Conservation (phyloP, 2,888 invertebrate species). For the Thera britannica region DNA sequence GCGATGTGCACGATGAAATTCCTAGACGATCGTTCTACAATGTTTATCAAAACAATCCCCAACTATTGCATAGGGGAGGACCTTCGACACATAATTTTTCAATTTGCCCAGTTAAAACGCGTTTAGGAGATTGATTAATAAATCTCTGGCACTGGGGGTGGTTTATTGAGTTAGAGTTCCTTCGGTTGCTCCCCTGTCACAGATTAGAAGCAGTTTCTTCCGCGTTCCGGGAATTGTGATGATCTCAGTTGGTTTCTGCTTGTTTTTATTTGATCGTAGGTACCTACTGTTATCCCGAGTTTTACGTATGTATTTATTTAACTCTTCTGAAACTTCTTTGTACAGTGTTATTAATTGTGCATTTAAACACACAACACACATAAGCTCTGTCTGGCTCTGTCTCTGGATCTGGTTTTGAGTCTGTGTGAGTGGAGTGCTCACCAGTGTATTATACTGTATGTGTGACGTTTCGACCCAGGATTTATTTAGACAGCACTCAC, state of each 20-base stretch:
- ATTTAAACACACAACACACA: too few relatives aligned
- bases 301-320: too few relatives aligned
- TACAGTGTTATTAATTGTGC: too few relatives aligned
- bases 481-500: too few relatives aligned
- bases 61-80: slow-evolving; percentile 41
- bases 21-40: slow-evolving; percentile 4
- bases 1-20: background rate
- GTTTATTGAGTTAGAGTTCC: slow-evolving; percentile 71
- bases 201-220: slow-evolving; percentile 23
- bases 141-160: slow-evolving; percentile 71
- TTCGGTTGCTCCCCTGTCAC: slow-evolving; percentile 38
- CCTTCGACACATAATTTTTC: slow-evolving; percentile 76
- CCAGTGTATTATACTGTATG: too few relatives aligned
- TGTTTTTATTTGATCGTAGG: slow-evolving; percentile 15
- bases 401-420: too few relatives aligned
- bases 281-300: too few relatives aligned
- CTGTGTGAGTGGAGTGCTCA: too few relatives aligned
- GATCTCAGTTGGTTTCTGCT: slow-evolving; percentile 35
- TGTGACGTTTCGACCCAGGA: too few relatives aligned
- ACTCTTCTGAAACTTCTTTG: too few relatives aligned
- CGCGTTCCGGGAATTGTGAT: slow-evolving; percentile 39
- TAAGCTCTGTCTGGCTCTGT: too few relatives aligned
- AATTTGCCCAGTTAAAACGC: slow-evolving; percentile 77
- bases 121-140: slow-evolving; percentile 82
- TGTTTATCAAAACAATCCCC: slow-evolving; percentile 41